Evolutionary conservation across 2,888 invertebrate genomes (phyloP), one percentile per base, ranked within the genome.

Genomic region (Bellardia pandia): DNA sequence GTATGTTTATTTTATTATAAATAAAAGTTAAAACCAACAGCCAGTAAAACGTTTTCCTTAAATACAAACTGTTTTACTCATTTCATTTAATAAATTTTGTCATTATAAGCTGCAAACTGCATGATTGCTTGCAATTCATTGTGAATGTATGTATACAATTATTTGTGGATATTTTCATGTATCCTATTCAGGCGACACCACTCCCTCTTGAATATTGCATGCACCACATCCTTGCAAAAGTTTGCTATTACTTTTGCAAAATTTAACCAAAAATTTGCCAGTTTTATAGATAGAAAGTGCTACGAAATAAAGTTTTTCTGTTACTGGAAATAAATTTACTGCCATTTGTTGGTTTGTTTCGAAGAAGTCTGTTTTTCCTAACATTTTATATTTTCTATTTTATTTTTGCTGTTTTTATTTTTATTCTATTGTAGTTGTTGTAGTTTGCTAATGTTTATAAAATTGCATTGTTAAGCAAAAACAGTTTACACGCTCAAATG

Each of bases 91-190:
- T 45, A 37, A 56, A 37, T n/a, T 75, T 75, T 75, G 13, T 58
- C 62, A 40, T 48, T 71, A 40, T 77, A 79, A 76, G 51, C 71
- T 76, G 51, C 66, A 86, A 79, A 86, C 76, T 83, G 83, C 86
- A 86, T 86, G 86, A 80, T 83, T 83, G 76, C 30, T 60, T 80
- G 83, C 79, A 86, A 80, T 86, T 76, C 72, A 77, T 80, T 69
- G 33, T 14, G 62, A 85, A 56, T 66, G 30, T 77, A 16, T 51
- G 30, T 77, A 16, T 51, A 33, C 56, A n/a, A 45, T 40, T 40
- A 16, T n/a, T n/a, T 0, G 40, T 40, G 40, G 7, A 11, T 66
- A 6, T 40, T 23, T 40, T 74, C 23, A 51, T 42, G 42, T 11
- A 68, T 30, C 58, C 13, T 37, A 11, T 60, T 16, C 16, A 16